Evolutionary conservation across 2,888 invertebrate genomes (phyloP), one percentile per base, ranked within the genome.

Genomic region (Drosophila pseudotakahashii): DNA sequence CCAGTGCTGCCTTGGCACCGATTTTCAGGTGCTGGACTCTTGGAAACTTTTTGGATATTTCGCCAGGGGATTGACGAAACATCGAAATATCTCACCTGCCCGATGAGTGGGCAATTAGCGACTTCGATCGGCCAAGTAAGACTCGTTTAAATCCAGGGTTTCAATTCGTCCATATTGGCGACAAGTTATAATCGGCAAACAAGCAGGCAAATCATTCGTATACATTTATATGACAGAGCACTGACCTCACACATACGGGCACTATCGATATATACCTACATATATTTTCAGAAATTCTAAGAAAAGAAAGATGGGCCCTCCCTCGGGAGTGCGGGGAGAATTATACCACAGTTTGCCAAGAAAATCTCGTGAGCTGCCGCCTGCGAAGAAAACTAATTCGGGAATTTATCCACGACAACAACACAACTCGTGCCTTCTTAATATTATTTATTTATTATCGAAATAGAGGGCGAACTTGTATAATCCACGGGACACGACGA

Each of bases 181-280:
- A 62, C 58, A 48, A 34, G 30, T 62, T 62, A 36, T 34, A 62
- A 59, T 42, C 47, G 47, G 16, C 19, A 55, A 47, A 45, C 45
- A 55, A 61, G 44, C 61, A 41, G 13, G 13, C 14, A 44, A 45
- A 62, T 45, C 45, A 37, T 36, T 34, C 44, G 7, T 13, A 54
- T 13, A 55, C 16, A 23, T 7, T 45, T 61, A 37, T 30, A 19
- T 13, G n/a, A 3, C 36, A 75, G 79, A 72, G 23, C 81, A 81
- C 53, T 80, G 79, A 80, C 79, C 79, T 39, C 73, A 41, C 55
- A 79, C 74, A 64, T 6, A 30, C 48, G 51, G 30, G 10, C 23
- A 48, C 45, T 47, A 47, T 41, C 41, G 41, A 9, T 41, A 41
- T 19, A 37, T 16, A 13, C 14, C 7, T 13, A 57, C 10, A 3